Percentiles rank a stretch among this genome's conserved stretches.
Evolutionary conservation across 1,140 invertebrate genomes (phyloP).

Genomic region (Rhyacophila brunnea): DNA sequence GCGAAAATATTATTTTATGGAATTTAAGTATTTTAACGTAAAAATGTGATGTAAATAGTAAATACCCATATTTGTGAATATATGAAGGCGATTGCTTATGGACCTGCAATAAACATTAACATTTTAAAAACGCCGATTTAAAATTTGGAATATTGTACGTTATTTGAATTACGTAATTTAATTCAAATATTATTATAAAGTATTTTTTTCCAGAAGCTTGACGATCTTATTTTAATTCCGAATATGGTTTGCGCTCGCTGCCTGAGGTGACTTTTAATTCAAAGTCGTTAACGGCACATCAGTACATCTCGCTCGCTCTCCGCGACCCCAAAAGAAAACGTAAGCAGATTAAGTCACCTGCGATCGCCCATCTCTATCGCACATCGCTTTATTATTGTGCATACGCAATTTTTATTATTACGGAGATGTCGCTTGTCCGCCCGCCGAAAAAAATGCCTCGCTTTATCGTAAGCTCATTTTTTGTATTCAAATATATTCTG

Average conservation of each 20-base stretch:
- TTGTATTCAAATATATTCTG: not conserved
- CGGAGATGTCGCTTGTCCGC: slow-evolving; percentile 13
- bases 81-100: no score
- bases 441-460: not conserved
- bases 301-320: slow-evolving; percentile 20
- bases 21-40: no score
- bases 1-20: no score
- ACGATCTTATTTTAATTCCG: no score
- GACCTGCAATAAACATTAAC: no score
- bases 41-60: no score
- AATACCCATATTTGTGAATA: no score
- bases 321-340: slow-evolving; percentile 9
- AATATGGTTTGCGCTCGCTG: slow-evolving; percentile 7
- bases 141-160: no score
- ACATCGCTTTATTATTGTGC: slow-evolving; percentile 13
- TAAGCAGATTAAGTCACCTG: slow-evolving; percentile 21
- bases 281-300: slow-evolving; percentile 12
- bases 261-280: slow-evolving; percentile 15
- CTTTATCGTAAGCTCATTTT: not conserved
- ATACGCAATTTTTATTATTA: slow-evolving; percentile 20
- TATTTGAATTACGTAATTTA: no score
- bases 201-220: no score
- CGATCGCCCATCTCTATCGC: slow-evolving; percentile 10
- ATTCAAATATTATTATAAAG: no score
- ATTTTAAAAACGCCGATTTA: no score